Evolutionary conservation across 2,888 invertebrate species (phyloP), one percentile per base, ranked within the genome.

Genomic region (Drosophila birchii): DNA sequence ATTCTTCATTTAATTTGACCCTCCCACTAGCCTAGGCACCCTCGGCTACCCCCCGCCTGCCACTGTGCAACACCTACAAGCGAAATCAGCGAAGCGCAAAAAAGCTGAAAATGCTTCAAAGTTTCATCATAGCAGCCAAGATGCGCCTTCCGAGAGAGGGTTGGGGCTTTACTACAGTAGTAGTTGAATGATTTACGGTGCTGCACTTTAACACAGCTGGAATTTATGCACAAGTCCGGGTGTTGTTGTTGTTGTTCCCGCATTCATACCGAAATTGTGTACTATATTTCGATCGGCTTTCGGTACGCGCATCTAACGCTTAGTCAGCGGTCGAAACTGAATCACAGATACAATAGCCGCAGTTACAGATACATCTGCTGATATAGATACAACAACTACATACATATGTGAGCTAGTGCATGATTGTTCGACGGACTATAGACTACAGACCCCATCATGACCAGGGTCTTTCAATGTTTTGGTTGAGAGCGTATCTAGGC

Each of bases 401-500:
- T 34, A 32, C 51, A 43, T 56, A 36, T 66, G 23, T 59, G 44
- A 53, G 53, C 51, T 56, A n/a, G n/a, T n/a, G 54, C 39, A 53
- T 47, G 75, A 73, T 73, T 73, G 75, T 75, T 55, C 66, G 45
- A 53, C 36, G 51, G 67, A 39, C 55, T 53, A 34, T 47, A 47
- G 57, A 39, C 55, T 54, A 36, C 29, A 47, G 59, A 73, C 70
- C 69, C 49, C 76, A 57, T 59, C 70, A 74, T 74, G 73, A 76
- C 86, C 91, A 91, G 91, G 91, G 91, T 91, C 91, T 91, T 91
- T 81, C 76, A 72, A 75, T 91, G 89, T 87, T 89, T 78, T 87
- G 91, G 88, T 91, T 91, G 91, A 91, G 79, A 87, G 91, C 88
- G 78, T 90, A 91, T 89, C 90, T 91, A 84, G 91, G 91, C 91